phyloP scores from a whole-genome alignment of 2,888 invertebrate genomes.

The Eristalis tenax region DNA sequence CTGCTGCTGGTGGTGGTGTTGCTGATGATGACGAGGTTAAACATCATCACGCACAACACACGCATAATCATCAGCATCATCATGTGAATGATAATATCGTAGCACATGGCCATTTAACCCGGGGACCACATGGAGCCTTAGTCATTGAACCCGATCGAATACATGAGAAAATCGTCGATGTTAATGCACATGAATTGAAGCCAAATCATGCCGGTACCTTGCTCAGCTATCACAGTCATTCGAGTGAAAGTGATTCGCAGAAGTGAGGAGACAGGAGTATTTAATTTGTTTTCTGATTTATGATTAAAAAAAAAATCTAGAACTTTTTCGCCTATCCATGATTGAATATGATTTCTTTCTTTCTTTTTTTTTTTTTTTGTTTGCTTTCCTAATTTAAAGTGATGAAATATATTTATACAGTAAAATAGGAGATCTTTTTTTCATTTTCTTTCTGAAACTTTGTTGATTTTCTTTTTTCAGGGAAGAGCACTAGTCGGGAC shows the following conservation, averaged over 20 bases:
- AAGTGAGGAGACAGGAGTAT: neutral
- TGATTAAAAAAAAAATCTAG: neutral
- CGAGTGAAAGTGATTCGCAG: slow-evolving; percentile 46
- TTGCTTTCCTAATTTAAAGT: neutral
- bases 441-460: neutral
- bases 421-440: neutral
- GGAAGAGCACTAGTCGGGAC: neutral
- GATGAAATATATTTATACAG: neutral
- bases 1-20: neutral
- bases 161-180: slow-evolving; percentile 83
- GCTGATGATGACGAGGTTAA: neutral
- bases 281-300: neutral
- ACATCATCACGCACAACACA: slow-evolving; percentile 23
- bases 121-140: slow-evolving; percentile 83
- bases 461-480: neutral
- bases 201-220: slow-evolving; percentile 84
- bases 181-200: slow-evolving; percentile 84
- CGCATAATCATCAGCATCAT: slow-evolving; percentile 53
- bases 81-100: slow-evolving; percentile 56
- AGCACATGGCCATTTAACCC: slow-evolving; percentile 80
- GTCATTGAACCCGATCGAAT: slow-evolving; percentile 80
- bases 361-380: neutral
- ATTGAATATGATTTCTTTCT: neutral
- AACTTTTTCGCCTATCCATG: neutral
- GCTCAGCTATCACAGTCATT: slow-evolving; percentile 82